phyloP scores from a whole-genome alignment of 2,888 invertebrate genomes.

The Dilophus febrilis region DNA sequence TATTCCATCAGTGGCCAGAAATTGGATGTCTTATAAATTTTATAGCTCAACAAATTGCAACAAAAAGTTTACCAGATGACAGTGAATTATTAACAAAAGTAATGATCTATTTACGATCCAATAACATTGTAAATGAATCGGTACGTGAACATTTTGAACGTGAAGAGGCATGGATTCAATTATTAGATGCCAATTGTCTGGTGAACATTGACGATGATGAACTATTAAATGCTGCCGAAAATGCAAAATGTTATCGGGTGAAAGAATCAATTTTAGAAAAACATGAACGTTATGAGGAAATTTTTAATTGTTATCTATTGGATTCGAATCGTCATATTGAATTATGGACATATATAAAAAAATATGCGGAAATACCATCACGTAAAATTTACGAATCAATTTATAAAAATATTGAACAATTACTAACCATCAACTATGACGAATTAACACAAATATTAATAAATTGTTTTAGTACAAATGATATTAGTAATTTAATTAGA shows the following conservation, averaged over 20 bases:
- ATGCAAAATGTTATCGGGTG: constrained; percentile 47
- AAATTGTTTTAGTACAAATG: constrained; percentile 34
- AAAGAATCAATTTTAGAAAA: constrained; percentile 51
- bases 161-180: constrained; percentile 54
- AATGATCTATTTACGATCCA: constrained; percentile 40
- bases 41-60: constrained; percentile 44
- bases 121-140: constrained; percentile 24
- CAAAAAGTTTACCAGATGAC: constrained; percentile 26
- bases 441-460: constrained; percentile 45
- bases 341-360: constrained; percentile 39
- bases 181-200: constrained; percentile 44
- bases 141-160: constrained; percentile 42
- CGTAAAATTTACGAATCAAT: constrained; percentile 32
- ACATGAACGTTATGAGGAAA: constrained; percentile 40
- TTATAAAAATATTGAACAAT: constrained; percentile 29
- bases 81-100: constrained; percentile 38
- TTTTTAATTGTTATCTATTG: constrained; percentile 48
- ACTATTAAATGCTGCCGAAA: constrained; percentile 46
- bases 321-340: constrained; percentile 43
- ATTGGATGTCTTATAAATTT: constrained; percentile 47
- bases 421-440: constrained; percentile 41
- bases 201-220: constrained; percentile 38
- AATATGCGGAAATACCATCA: constrained; percentile 27
- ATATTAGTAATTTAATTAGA: constrained; percentile 31
- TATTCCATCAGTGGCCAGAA: constrained; percentile 30